A percentile compares a stretch with the other conserved stretches of the same genome.
phyloP scores from a whole-genome alignment of 2,113 vertebrate species.

The Saimiri boliviensis region DNA sequence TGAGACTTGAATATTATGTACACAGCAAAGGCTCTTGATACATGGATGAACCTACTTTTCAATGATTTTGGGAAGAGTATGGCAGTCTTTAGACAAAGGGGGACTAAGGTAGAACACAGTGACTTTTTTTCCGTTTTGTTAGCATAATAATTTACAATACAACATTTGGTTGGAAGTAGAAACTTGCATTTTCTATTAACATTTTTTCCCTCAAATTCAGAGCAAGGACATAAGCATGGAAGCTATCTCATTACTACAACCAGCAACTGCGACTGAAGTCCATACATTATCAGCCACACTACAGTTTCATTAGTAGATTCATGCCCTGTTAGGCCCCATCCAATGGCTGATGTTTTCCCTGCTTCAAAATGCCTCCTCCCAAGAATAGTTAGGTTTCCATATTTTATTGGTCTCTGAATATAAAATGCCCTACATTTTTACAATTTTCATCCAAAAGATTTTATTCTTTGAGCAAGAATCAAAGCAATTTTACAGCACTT shows the following conservation, averaged over 20 bases:
- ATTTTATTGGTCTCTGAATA: neutral
- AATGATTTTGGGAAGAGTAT: neutral
- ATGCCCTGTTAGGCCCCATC: neutral
- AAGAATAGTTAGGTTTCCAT: neutral
- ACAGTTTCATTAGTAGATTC: neutral
- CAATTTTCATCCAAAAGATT: neutral
- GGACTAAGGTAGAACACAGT: neutral
- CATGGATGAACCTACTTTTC: neutral
- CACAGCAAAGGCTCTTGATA: neutral
- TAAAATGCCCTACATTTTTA: neutral
- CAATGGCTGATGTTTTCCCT: neutral
- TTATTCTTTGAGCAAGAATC: neutral
- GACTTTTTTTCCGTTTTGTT: neutral
- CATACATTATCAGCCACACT: neutral
- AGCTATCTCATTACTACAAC: neutral
- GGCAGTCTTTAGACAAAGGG: neutral
- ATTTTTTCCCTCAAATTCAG: neutral
- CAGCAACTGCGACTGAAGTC: neutral
- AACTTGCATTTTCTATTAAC: slow-evolving; percentile 40
- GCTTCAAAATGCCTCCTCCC: neutral
- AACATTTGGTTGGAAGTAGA: slow-evolving; percentile 1
- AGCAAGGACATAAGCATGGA: neutral
- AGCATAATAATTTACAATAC: neutral
- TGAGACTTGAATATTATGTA: neutral
- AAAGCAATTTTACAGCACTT: neutral